Evolutionary conservation across 2,888 invertebrate genomes (phyloP), one percentile per base, ranked within the genome.

Genomic region (Carabus problematicus): DNA sequence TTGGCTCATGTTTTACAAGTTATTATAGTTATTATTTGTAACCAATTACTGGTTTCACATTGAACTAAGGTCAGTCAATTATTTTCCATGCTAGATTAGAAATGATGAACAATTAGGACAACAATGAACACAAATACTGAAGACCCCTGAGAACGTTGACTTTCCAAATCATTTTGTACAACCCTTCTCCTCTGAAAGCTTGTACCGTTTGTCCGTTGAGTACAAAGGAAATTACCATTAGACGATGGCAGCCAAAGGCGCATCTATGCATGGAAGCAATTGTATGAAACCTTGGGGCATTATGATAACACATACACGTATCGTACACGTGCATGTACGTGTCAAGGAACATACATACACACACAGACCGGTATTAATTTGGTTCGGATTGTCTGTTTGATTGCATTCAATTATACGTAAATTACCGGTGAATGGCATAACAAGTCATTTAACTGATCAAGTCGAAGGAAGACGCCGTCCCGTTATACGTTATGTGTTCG

Each of bases 361-460:
- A 66, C 14, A 56, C 45, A 52, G 49, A 40, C 66, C 9, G 42
- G 18, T 54, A 69, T 62, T 62, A 68, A 69, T 69, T 69, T 58
- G 39, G 62, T 45, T 55, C 41, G 69, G 18, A 62, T 69, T 69
- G 69, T 62, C 62, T 69, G 43, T 69, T 62, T 69, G 62, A 69
- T 69, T 69, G 69, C 45, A 69, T 69, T 69, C 69, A 69, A 69
- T 69, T 69, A 69, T 69, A 62, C 62, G 55, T 39, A 62, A 69
- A 69, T 69, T 69, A 62, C 55, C 59, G 52, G n/a, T 69, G 69
- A 69, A 69, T 62, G 62, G 69, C 61, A 61, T 61, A 62, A 69
- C 69, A 62, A 69, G 69, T 55, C 56, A 62, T 43, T 69, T 56
- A 68, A 54, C 56, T 52, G 52, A 54, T 60, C 39, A 56, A 56